Conservation (phyloP, 2,888 invertebrate genomes). For the Acleris laterana region DNA sequence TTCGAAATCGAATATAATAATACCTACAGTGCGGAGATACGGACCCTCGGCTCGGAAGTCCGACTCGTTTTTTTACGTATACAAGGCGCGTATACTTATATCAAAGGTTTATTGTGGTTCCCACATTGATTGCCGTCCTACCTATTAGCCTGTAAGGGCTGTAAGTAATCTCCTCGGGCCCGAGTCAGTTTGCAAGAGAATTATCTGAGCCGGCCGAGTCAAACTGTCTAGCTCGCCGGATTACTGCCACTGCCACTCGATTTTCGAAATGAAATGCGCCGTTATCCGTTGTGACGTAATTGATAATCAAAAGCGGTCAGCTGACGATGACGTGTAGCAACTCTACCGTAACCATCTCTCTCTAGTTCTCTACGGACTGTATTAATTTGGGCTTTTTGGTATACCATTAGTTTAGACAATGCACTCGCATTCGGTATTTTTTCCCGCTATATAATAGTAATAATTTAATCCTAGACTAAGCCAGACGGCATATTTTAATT, state of each 20-base stretch:
- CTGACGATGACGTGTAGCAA: conserved; percentile 10
- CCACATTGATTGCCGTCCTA: not conserved
- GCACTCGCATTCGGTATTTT: too few species aligned
- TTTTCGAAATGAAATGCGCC: conserved; percentile 29
- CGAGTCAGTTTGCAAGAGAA: conserved; percentile 28
- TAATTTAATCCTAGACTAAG: too few species aligned
- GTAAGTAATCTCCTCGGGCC: conserved; percentile 13
- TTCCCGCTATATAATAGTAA: too few species aligned
- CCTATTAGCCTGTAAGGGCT: conserved; percentile 11
- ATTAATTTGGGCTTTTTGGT: not conserved
- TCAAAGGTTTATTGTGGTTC: not conserved
- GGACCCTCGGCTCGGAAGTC: too few species aligned
- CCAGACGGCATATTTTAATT: too few species aligned
- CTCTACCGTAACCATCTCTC: not conserved
- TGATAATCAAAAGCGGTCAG: conserved; percentile 24
- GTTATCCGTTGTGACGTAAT: conserved; percentile 29
- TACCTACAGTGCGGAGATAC: too few species aligned
- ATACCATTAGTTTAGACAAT: too few species aligned
- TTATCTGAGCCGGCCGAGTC: conserved; percentile 12
- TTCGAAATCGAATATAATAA: too few species aligned
- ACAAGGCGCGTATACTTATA: too few species aligned
- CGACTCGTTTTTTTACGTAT: too few species aligned
- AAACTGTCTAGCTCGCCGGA: conserved; percentile 19
- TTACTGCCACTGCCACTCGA: conserved; percentile 25
- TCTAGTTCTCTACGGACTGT: not conserved